A percentile compares a stretch with the other conserved stretches of the same genome.
Conservation (phyloP, 2,888 invertebrate genomes). For the Heliconius sara region DNA sequence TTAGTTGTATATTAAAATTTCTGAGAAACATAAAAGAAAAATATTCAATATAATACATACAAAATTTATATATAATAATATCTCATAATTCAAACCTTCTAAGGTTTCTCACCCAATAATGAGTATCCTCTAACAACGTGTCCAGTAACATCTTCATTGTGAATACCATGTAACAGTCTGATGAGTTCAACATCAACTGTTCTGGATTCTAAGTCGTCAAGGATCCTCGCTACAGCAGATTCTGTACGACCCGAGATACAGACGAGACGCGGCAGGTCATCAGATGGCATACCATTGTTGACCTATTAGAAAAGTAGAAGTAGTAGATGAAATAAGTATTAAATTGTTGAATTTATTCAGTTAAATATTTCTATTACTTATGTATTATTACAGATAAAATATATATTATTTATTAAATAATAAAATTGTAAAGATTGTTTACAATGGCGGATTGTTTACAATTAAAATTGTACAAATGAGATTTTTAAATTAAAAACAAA, state of each 20-base stretch:
- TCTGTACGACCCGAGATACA: constrained; percentile 91
- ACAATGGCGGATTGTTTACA: too few species aligned
- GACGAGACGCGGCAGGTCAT: constrained; percentile 89
- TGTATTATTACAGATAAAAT: too few species aligned
- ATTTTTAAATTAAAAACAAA: too few species aligned
- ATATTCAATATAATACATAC: too few species aligned
- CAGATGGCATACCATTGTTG: constrained; percentile 85
- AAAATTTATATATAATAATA: too few species aligned
- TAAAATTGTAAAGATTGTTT: too few species aligned
- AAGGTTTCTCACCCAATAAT: constrained; percentile 70
- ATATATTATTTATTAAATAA: too few species aligned
- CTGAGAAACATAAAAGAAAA: background rate
- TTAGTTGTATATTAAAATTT: background rate
- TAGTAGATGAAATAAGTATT: background rate
- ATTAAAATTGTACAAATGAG: too few species aligned
- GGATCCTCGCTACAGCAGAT: constrained; percentile 86
- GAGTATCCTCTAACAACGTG: constrained; percentile 91
- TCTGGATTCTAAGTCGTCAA: constrained; percentile 85
- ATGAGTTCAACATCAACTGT: constrained; percentile 86
- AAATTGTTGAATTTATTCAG: background rate
- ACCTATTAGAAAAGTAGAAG: constrained; percentile 56
- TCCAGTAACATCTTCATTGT: constrained; percentile 83
- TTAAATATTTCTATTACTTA: too few species aligned
- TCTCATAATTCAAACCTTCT: background rate
- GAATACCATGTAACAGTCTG: constrained; percentile 84